Conservation (phyloP, 2,113 vertebrate species). For the Urocitellus parryii region DNA sequence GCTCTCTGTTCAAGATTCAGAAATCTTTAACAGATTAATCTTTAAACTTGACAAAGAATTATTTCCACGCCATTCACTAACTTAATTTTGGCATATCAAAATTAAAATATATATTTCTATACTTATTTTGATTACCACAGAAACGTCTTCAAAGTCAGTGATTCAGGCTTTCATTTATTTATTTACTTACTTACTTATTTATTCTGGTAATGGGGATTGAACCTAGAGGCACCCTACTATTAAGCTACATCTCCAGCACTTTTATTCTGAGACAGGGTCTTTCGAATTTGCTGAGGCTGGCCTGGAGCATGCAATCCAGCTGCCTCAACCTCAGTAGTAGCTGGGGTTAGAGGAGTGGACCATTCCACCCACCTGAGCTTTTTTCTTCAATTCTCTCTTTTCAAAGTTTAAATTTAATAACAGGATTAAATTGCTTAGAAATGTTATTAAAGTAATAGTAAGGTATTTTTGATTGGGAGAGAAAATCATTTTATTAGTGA, state of each 20-base stretch:
- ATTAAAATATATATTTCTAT: background rate
- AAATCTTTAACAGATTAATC: too few relatives aligned
- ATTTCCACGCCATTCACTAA: background rate
- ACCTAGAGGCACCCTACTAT: too few relatives aligned
- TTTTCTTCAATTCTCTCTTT: background rate
- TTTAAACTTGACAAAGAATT: too few relatives aligned
- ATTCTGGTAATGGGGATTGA: too few relatives aligned
- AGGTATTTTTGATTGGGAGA: conserved; percentile 79
- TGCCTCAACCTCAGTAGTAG: too few relatives aligned
- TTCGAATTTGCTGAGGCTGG: too few relatives aligned
- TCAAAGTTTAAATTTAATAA: conserved; percentile 57
- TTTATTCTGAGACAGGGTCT: too few relatives aligned
- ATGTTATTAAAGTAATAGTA: conserved; percentile 66
- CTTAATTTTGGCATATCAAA: background rate
- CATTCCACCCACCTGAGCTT: too few relatives aligned
- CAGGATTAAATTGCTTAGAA: conserved; percentile 66
- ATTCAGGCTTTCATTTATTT: background rate
- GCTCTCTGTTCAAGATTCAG: background rate
- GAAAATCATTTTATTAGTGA: conserved; percentile 83
- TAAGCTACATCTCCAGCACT: too few relatives aligned
- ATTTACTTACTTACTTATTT: too few relatives aligned
- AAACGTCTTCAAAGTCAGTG: background rate
- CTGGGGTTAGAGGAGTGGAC: too few relatives aligned
- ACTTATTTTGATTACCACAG: background rate
- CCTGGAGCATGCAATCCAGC: too few relatives aligned